Percentiles rank a stretch among this genome's conserved stretches.
phyloP scores from a whole-genome alignment of 2,888 invertebrate species.

The Amiota minor region DNA sequence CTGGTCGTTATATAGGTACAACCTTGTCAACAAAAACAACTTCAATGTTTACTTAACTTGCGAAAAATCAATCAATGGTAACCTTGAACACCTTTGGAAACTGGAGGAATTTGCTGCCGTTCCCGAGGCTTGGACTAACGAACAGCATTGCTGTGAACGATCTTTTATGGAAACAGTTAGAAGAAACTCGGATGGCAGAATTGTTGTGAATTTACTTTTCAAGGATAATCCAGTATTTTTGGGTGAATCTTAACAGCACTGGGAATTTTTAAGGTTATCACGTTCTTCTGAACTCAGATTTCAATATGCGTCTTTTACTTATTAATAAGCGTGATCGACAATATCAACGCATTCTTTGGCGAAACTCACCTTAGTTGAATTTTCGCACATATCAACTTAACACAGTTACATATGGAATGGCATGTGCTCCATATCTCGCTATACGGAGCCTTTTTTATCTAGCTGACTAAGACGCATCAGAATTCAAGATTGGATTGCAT shows the following conservation, averaged over 20 bases:
- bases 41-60: conserved; percentile 1
- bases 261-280: not conserved
- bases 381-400: too few species aligned
- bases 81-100: not conserved
- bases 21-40: not conserved
- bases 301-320: too few species aligned
- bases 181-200: conserved; percentile 4
- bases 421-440: too few species aligned
- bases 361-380: too few species aligned
- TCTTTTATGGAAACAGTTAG: not conserved
- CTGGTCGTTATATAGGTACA: not conserved
- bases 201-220: not conserved
- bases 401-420: too few species aligned
- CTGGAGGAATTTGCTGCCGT: not conserved
- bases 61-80: not conserved
- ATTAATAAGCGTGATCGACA: too few species aligned
- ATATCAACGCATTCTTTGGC: too few species aligned
- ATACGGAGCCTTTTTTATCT: too few species aligned
- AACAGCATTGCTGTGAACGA: not conserved
- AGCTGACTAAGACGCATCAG: too few species aligned
- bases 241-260: conserved; percentile 2
- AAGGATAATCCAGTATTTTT: not conserved
- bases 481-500: too few species aligned
- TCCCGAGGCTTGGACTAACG: not conserved
- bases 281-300: too few species aligned